Evolutionary conservation across 2,888 invertebrate species (phyloP), one percentile per base, ranked within the genome.

Genomic region (Diarsia mendica): DNA sequence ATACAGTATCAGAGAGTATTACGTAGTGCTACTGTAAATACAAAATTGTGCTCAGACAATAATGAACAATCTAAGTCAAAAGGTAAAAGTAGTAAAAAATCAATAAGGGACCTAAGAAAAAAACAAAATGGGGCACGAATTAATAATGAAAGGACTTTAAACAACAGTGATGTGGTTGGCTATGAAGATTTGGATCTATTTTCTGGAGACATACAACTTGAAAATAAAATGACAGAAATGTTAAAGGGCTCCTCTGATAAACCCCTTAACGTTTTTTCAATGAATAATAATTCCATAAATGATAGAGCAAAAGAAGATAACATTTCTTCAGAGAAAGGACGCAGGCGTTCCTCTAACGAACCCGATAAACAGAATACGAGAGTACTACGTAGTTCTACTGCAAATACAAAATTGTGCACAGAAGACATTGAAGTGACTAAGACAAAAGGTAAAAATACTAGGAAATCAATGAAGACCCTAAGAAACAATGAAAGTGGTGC

Each of bases 111-210:
- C 39, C 23, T 33, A 66, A 61, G 15, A 61, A 5, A 20, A 60
- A 79, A 46, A 33, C n/a, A 67, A n/a, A 73, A 15, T 53, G 23
- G 33, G 10, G 55, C 39, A 6, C 63, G 64, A 60, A 51, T 20
- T 2, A 66, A 49, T 75, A 18, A 46, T 44, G 65, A 66, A 61
- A 63, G 64, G 44, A n/a, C 18, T 13, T 8, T 11, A 48, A 61
- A 49, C 48, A 46, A 65, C 44, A 49, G 74, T 65, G 75, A 48
- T 48, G 67, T 83, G 55, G 69, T 91, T 46, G 83, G 70, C 69
- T 92, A 93, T 78, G 83, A 79, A 49, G 92, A 93, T 85, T 69
- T 93, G 15, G 88, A 91, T 84, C 64, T 92, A 6, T 93, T 92
- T 84, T 77, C 82, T 61, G 78, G 82, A 75, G 70, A 79, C 49